Conservation (phyloP, 2,888 invertebrate genomes). For the Chirona hameri region DNA sequence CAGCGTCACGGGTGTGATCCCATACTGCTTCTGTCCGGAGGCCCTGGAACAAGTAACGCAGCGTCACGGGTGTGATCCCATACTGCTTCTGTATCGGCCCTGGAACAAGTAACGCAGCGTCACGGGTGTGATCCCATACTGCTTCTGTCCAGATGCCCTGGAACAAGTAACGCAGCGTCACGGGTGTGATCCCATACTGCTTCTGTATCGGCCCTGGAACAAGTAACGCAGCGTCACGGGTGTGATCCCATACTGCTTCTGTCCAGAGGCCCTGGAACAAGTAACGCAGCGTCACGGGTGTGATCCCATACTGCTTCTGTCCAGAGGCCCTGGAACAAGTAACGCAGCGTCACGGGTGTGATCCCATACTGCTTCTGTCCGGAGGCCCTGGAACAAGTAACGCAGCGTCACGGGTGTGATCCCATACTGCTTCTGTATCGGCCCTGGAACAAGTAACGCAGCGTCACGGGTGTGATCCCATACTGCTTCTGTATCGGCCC, state of each 20-base stretch:
- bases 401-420: neutral
- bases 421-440: slow-evolving; percentile 44
- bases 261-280: too few species aligned
- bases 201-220: too few species aligned
- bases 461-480: neutral
- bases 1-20: neutral
- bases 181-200: slow-evolving; percentile 44
- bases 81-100: slow-evolving; percentile 44
- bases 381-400: too few species aligned
- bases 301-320: slow-evolving; percentile 44
- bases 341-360: neutral
- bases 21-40: slow-evolving; percentile 44
- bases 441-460: too few species aligned
- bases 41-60: too few species aligned
- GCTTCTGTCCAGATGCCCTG: neutral
- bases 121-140: slow-evolving; percentile 44
- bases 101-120: too few species aligned
- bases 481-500: slow-evolving; percentile 44
- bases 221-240: neutral
- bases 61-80: neutral
- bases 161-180: neutral
- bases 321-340: too few species aligned
- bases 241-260: slow-evolving; percentile 44
- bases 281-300: neutral
- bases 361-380: slow-evolving; percentile 44